phyloP scores from a whole-genome alignment of 2,888 invertebrate species.

The Euphydryas editha region DNA sequence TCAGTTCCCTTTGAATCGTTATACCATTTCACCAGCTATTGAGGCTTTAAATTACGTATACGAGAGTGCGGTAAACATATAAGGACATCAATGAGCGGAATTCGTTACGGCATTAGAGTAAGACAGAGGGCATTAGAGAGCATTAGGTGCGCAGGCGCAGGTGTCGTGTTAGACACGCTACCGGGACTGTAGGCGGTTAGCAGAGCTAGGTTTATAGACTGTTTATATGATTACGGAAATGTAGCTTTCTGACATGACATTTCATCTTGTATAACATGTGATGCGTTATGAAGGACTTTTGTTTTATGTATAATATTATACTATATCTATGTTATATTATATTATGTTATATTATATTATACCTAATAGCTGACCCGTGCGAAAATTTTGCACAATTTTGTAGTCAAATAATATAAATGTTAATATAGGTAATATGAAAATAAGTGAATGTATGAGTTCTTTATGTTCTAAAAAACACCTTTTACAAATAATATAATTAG shows the following conservation, averaged over 20 bases:
- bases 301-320: not conserved
- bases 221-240: conserved; percentile 45
- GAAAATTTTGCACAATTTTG: too few relatives aligned
- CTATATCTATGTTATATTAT: too few relatives aligned
- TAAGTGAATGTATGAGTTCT: too few relatives aligned
- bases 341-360: too few relatives aligned
- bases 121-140: conserved; percentile 64
- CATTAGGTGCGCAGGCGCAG: conserved; percentile 72
- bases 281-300: not conserved
- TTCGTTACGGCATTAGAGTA: conserved; percentile 60
- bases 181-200: conserved; percentile 57
- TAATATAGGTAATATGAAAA: too few relatives aligned
- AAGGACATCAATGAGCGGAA: conserved; percentile 56
- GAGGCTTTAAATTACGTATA: conserved; percentile 26
- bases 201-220: conserved; percentile 40
- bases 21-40: conserved; percentile 15
- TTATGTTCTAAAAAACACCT: too few relatives aligned
- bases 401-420: too few relatives aligned
- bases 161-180: conserved; percentile 69
- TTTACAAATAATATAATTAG: too few relatives aligned
- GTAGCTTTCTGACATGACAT: conserved; percentile 28
- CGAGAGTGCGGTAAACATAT: conserved; percentile 53
- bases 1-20: not conserved
- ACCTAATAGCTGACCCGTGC: too few relatives aligned
- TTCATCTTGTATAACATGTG: not conserved